Base-by-base conservation (phyloP, 1,140 invertebrate species). In the Orchestia grillus region DNA sequence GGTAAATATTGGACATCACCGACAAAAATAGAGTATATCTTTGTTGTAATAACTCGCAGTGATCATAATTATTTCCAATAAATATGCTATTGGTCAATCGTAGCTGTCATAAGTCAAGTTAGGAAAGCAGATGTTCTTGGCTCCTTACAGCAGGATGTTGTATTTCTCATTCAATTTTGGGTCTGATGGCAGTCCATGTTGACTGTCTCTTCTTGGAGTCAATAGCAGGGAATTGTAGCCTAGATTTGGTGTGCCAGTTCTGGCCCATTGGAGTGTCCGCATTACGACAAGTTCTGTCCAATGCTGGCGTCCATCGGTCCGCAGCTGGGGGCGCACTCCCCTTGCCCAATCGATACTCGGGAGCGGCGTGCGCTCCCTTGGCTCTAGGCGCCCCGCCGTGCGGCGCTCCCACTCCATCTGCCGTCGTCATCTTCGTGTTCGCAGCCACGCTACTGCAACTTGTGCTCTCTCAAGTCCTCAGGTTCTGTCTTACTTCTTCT, bases 211-310 rank as follows among this genome's bases (percentile, higher is more conserved):
- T 77, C 62, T 77, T 77, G 62, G 36, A 77, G 62, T 77, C 62
- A 77, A 77, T 77, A 77, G 11, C 11, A 77, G 62, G 62, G 62
- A 77, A 77, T 77, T 77, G 62, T 77, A 36, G 62, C 62, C 62
- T 36, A 36, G 62, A 8, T 77, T 77, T 77, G 11, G 62, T 77
- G 62, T 77, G 62, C 62, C 62, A 77, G 62, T 77, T 77, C 62
- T 77, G 62, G 88, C 4, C 41, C 41, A 94, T 44, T 47, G 92
- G 43, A 44, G 44, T 94, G 92, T 94, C 92, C 92, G 92, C 92
- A 94, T 94, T 94, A 94, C 92, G 92, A 47, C 92, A 94, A 47
- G 41, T 45, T 44, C 92, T 94, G 92, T 44, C 92, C 92, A 94
- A 94, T 94, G 92, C 92, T 45, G 44, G 92, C 41, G 44, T 90